A percentile compares a stretch with the other conserved stretches of the same genome.
Conservation (phyloP, 2,113 vertebrate species). For the Abramis brama region DNA sequence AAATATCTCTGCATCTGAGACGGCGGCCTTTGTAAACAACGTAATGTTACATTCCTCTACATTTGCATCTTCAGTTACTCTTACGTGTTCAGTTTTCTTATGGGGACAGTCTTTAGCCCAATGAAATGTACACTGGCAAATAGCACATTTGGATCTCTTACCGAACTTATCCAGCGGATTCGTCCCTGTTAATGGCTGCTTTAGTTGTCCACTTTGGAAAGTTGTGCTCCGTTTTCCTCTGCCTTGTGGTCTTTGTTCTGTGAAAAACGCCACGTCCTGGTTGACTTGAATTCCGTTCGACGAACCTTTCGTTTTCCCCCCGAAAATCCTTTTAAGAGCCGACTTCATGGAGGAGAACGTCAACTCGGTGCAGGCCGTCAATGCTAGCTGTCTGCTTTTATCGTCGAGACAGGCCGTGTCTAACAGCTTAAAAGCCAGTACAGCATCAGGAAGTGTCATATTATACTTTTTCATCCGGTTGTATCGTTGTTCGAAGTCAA, state of each 20-base stretch:
- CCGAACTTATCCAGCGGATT: constrained; percentile 42
- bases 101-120: constrained; percentile 46
- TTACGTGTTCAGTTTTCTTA: constrained; percentile 32
- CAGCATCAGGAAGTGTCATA: too few species aligned
- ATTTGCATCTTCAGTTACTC: constrained; percentile 35
- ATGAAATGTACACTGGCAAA: constrained; percentile 48
- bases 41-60: constrained; percentile 17
- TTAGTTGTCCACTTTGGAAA: background rate
- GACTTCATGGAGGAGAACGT: background rate
- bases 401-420: background rate
- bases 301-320: background rate
- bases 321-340: background rate
- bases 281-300: background rate
- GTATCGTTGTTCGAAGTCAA: too few species aligned
- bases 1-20: constrained; percentile 41
- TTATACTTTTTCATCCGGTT: too few species aligned
- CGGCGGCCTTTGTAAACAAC: constrained; percentile 13
- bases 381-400: background rate
- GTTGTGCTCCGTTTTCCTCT: background rate
- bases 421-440: background rate
- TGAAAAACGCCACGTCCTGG: too few species aligned
- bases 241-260: background rate
- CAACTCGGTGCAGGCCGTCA: background rate
- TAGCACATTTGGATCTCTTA: constrained; percentile 24
- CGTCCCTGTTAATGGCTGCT: background rate